These are phyloP conservation scores for Diorhabda elongata DNA, from an alignment of 1,140 invertebrate genomes.

Conservation along the genomic window DNA sequence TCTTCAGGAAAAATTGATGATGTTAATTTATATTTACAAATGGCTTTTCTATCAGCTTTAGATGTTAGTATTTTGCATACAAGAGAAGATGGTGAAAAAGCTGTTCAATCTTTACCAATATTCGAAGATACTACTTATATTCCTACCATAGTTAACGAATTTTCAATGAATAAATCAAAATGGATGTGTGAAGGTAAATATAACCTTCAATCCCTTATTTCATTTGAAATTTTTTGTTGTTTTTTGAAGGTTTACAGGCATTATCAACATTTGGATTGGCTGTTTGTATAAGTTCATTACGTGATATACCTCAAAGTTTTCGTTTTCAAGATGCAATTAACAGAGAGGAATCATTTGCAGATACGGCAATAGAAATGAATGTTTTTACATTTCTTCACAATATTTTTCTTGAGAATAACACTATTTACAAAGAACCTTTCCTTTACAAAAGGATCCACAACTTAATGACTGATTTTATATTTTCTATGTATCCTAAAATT, in stretches of 20 bases:
- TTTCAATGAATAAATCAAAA: conserved; percentile 50
- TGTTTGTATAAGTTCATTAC: conserved; percentile 73
- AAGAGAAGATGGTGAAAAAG: conserved; percentile 60
- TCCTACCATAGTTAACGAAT: conserved; percentile 51
- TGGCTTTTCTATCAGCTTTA: conserved; percentile 79
- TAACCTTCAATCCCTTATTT: no score
- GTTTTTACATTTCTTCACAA: conserved; percentile 76
- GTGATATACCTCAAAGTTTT: conserved; percentile 53
- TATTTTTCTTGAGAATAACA: conserved; percentile 65
- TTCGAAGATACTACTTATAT: conserved; percentile 66
- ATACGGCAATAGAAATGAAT: conserved; percentile 72
- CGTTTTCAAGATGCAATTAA: conserved; percentile 51
- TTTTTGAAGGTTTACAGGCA: conserved; percentile 59
- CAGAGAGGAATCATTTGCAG: conserved; percentile 72
- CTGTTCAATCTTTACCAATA: conserved; percentile 68
- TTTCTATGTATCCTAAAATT: conserved; percentile 86
- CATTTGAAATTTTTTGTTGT: neutral
- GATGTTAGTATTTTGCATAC: conserved; percentile 76
- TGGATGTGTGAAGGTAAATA: conserved; percentile 54
- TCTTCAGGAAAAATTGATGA: conserved; percentile 63
- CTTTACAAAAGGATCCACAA: conserved; percentile 80
- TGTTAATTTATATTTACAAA: conserved; percentile 71
- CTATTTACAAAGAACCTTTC: conserved; percentile 74
- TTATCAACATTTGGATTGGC: conserved; percentile 76
- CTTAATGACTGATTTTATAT: conserved; percentile 88